Evolutionary conservation across 2,888 invertebrate genomes (phyloP).

Genomic region (Erpobdella octoculata): DNA sequence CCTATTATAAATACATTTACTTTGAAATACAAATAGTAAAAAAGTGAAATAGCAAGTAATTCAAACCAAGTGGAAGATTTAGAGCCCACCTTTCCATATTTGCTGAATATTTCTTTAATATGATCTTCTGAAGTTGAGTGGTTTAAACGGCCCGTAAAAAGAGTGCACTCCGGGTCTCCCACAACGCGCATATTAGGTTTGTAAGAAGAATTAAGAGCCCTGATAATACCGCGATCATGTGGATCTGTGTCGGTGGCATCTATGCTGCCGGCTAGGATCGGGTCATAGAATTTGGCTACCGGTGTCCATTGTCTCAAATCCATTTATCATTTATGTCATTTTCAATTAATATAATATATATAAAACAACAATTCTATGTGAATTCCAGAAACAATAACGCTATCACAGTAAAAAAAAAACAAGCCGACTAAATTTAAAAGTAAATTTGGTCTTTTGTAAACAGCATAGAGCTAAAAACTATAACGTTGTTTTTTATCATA

Average conservation of each 20-base stretch:
- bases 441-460: too few species aligned
- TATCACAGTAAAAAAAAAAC: too few species aligned
- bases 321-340: too few species aligned
- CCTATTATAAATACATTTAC: too few species aligned
- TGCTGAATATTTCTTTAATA: slow-evolving; percentile 54
- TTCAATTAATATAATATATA: too few species aligned
- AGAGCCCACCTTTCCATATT: slow-evolving; percentile 62
- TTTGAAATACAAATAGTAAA: too few species aligned
- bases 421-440: too few species aligned
- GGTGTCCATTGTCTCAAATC: slow-evolving; percentile 29
- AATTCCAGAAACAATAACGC: too few species aligned
- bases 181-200: slow-evolving; percentile 55
- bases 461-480: too few species aligned
- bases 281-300: slow-evolving; percentile 60
- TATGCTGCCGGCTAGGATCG: slow-evolving; percentile 74
- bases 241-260: slow-evolving; percentile 76
- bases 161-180: slow-evolving; percentile 64
- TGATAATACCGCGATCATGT: slow-evolving; percentile 68
- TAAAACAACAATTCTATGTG: too few species aligned
- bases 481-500: too few species aligned
- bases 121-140: slow-evolving; percentile 61
- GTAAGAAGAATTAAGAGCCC: slow-evolving; percentile 61
- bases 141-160: slow-evolving; percentile 69
- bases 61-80: background rate
- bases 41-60: too few species aligned